These are phyloP conservation scores for Dasypus novemcinctus DNA, from an alignment of 2,113 vertebrate species.

Conservation along the genomic window DNA sequence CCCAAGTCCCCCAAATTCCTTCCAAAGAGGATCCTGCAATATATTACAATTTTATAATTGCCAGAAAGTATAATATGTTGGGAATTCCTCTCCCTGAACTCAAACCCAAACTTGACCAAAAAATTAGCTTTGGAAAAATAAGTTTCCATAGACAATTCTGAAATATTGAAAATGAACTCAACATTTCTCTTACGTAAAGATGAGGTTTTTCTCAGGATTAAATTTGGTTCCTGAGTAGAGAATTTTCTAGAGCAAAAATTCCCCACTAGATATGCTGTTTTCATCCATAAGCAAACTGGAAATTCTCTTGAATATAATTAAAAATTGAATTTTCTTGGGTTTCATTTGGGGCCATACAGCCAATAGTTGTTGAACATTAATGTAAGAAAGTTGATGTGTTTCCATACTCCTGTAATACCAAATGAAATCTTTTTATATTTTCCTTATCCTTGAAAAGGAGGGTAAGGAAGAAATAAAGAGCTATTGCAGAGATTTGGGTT, in stretches of 20 bases:
- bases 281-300: neutral
- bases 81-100: neutral
- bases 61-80: neutral
- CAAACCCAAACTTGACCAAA: neutral
- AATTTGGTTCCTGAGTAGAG: neutral
- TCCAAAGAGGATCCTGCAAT: neutral
- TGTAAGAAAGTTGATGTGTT: neutral
- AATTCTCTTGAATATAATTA: neutral
- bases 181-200: neutral
- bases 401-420: neutral
- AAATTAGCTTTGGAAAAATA: neutral
- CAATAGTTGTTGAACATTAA: neutral
- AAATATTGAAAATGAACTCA: neutral
- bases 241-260: no score
- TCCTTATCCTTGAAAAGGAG: neutral
- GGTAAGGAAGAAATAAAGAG: neutral
- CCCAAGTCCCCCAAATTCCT: neutral
- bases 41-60: neutral
- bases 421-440: neutral
- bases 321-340: neutral
- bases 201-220: neutral
- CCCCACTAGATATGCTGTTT: no score
- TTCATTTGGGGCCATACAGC: neutral
- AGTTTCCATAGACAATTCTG: neutral
- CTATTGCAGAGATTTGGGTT: neutral